Percentiles rank a stretch among this genome's conserved stretches.
Evolutionary conservation across 2,888 invertebrate genomes (phyloP).

Genomic region (Calameuta idolon): DNA sequence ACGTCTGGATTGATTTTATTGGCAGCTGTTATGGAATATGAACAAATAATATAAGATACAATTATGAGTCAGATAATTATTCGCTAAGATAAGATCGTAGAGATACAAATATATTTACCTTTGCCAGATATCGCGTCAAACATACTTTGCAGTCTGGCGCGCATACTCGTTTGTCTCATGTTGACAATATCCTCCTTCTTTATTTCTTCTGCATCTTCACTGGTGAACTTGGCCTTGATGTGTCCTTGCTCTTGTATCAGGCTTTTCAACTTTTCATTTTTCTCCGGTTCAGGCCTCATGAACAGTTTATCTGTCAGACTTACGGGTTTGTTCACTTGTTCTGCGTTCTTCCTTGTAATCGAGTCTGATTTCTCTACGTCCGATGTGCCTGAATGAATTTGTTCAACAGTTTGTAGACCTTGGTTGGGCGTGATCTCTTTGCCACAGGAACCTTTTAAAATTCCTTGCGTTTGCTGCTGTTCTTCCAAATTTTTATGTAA

Average conservation of each 20-base stretch:
- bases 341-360: background rate
- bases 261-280: conserved; percentile 54
- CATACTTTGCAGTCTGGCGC: conserved; percentile 60
- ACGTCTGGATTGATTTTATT: conserved; percentile 61
- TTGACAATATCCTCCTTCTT: conserved; percentile 59
- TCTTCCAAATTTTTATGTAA: conserved; percentile 6
- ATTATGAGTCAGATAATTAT: background rate
- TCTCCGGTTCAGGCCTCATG: conserved; percentile 60
- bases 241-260: conserved; percentile 56
- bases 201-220: conserved; percentile 59
- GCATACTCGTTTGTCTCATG: conserved; percentile 63
- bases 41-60: background rate
- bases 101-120: conserved; percentile 40
- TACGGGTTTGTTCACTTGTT: conserved; percentile 17
- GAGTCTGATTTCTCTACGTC: background rate
- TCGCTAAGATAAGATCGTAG: background rate
- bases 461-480: conserved; percentile 3
- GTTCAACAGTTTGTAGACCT: background rate
- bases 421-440: conserved; percentile 2
- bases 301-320: conserved; percentile 58
- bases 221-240: conserved; percentile 51
- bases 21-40: conserved; percentile 36
- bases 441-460: conserved; percentile 1
- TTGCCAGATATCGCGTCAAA: conserved; percentile 64
- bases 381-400: background rate